These are phyloP conservation scores for Uria aalge DNA, from an alignment of 2,113 vertebrate genomes.

Conservation along the genomic window DNA sequence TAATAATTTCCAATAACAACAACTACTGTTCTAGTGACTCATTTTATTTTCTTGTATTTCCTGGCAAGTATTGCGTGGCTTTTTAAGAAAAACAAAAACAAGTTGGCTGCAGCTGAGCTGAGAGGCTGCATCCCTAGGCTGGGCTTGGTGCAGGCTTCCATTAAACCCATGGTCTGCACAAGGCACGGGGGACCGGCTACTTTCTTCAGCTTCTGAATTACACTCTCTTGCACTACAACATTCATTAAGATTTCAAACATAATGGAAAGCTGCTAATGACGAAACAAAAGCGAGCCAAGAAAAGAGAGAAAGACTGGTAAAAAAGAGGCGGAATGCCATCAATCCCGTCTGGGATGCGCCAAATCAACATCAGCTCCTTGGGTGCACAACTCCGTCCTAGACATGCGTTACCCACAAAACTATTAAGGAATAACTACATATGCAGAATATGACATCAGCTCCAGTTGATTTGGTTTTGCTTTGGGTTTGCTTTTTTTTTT, in stretches of 20 bases:
- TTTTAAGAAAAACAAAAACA: conserved; percentile 23
- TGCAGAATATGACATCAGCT: neutral
- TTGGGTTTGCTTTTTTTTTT: neutral
- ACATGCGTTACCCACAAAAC: neutral
- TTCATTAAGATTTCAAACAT: neutral
- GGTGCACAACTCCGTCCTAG: neutral
- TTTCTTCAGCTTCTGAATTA: neutral
- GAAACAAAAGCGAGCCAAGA: neutral
- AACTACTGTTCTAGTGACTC: conserved; percentile 42
- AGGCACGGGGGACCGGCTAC: neutral
- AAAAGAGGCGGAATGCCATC: neutral
- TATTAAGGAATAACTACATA: neutral
- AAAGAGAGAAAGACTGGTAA: neutral
- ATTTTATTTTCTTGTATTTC: conserved; percentile 55
- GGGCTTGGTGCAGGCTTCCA: neutral
- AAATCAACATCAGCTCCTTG: neutral
- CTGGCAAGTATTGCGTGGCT: conserved; percentile 15
- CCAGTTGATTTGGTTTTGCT: neutral
- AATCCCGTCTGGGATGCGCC: neutral
- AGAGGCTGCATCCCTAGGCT: neutral
- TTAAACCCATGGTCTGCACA: neutral
- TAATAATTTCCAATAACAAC: conserved; percentile 42
- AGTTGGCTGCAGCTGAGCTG: conserved; percentile 7
- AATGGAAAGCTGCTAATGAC: neutral
- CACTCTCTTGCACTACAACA: neutral